These are phyloP conservation scores for Leptinotarsa defecta DNA, from an alignment of 1,140 invertebrate genomes.

Conservation along the genomic window DNA sequence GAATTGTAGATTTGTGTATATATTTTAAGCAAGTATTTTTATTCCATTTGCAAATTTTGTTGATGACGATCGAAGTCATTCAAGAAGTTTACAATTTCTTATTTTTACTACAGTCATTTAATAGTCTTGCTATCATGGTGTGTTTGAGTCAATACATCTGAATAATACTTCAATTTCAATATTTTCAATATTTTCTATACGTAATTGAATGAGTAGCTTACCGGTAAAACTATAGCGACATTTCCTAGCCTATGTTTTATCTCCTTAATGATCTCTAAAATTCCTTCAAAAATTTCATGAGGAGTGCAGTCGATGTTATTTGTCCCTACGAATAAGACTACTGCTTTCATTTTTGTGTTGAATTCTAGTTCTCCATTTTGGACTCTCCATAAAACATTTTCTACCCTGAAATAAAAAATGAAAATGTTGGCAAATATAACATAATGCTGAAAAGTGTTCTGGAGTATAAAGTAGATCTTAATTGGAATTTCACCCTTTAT, in stretches of 20 bases:
- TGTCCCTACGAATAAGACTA: constrained; percentile 72
- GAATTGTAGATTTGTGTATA: too few relatives aligned
- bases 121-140: too few relatives aligned
- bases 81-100: neutral
- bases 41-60: too few relatives aligned
- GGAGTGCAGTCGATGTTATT: constrained; percentile 68
- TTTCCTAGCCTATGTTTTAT: constrained; percentile 63
- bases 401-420: constrained; percentile 56
- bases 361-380: constrained; percentile 72
- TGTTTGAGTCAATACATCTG: constrained; percentile 22
- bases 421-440: too few relatives aligned
- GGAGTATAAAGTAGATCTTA: too few relatives aligned
- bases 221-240: constrained; percentile 67
- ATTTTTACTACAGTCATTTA: neutral
- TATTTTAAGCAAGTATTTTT: too few relatives aligned
- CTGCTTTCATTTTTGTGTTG: constrained; percentile 68
- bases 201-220: constrained; percentile 53
- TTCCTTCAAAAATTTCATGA: constrained; percentile 69
- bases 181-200: neutral
- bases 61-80: too few relatives aligned
- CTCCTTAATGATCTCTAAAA: constrained; percentile 64
- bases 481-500: too few relatives aligned
- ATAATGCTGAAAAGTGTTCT: too few relatives aligned
- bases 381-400: constrained; percentile 75
- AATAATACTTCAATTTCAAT: constrained; percentile 16